These are phyloP conservation scores for Sarotherodon lohbergeri DNA, from an alignment of 2,113 vertebrate genomes.

Conservation along the genomic window DNA sequence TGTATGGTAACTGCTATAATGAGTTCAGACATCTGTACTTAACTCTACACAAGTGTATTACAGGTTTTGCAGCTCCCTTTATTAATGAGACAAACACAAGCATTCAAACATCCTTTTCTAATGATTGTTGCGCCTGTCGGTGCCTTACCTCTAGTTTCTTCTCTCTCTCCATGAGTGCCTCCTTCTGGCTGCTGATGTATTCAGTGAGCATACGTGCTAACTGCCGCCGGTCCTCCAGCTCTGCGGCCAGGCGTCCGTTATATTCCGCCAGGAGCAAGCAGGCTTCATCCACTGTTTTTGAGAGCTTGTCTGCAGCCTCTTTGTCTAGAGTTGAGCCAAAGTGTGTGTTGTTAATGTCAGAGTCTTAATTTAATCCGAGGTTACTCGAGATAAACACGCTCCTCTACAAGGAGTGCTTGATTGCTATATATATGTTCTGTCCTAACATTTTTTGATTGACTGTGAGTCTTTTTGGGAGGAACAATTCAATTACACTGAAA, in stretches of 20 bases:
- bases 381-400: background rate
- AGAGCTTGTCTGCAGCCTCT: constrained; percentile 92
- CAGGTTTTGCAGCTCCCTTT: accelerated
- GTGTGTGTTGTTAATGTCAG: background rate
- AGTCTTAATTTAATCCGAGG: background rate
- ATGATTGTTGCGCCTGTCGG: accelerated
- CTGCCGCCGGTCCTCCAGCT: constrained; percentile 95
- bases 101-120: background rate
- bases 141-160: constrained; percentile 89
- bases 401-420: background rate
- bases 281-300: constrained; percentile 95
- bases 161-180: constrained; percentile 89
- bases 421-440: background rate
- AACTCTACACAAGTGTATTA: background rate
- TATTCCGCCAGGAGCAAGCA: constrained; percentile 95
- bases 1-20: background rate
- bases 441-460: background rate
- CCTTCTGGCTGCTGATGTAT: constrained; percentile 94
- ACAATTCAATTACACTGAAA: background rate
- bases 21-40: background rate
- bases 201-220: constrained; percentile 95
- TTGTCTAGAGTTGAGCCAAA: constrained; percentile 76
- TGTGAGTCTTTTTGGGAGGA: accelerated
- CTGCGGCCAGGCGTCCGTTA: constrained; percentile 92
- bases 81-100: background rate